Evolutionary conservation across 92 coral and sea anemone genomes (phyloP), one percentile per base, ranked within the genome.

Genomic region (Phenganax subtilis): DNA sequence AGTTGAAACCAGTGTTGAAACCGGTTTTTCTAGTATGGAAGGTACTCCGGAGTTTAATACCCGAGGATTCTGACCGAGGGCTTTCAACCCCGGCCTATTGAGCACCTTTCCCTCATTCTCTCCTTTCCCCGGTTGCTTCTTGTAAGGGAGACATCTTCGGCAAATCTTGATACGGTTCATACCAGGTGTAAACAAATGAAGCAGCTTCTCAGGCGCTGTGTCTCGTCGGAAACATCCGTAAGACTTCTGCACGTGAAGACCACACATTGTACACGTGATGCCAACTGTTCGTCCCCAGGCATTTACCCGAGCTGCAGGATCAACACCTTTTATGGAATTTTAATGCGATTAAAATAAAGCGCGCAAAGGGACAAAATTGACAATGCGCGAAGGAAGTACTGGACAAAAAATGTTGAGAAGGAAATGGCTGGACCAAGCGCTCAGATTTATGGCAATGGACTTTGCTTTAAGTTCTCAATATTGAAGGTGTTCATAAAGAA

Each of bases 61-160:
- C 62, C 73, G 65, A 59, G 72, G 85, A 6, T 84, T 60, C 62
- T 87, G 86, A 25, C 80, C 80, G 55, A 88, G 85, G 76, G 90
- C 88, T 84, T 29, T 76, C 82, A 9, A 76, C 10, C 8, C 77
- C 57, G 61, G 87, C 85, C 12, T 56, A 77, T 85, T 89, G 82
- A 9, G 51, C 29, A 75, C 87, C 89, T 85, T 87, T 3, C 81
- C 6, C 0, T 78, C 84, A 0, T 56, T 71, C 6, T 60, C 75
- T 0, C 77, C 92, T 5, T 84, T 90, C 9, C 79, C 85, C 76
- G 89, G 86, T n/a, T 92, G 99, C 73, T 96, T 96, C 88, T 96
- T 96, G 85, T 96, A 96, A 52, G 99, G 99, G 78, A 92, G 82
- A 77, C 99, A 96, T 25, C 94, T 84, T 53, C 99, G 92, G 80